Evolutionary conservation across 2,888 invertebrate genomes (phyloP), one percentile per base, ranked within the genome.

Genomic region (Opisthograptis luteolata): DNA sequence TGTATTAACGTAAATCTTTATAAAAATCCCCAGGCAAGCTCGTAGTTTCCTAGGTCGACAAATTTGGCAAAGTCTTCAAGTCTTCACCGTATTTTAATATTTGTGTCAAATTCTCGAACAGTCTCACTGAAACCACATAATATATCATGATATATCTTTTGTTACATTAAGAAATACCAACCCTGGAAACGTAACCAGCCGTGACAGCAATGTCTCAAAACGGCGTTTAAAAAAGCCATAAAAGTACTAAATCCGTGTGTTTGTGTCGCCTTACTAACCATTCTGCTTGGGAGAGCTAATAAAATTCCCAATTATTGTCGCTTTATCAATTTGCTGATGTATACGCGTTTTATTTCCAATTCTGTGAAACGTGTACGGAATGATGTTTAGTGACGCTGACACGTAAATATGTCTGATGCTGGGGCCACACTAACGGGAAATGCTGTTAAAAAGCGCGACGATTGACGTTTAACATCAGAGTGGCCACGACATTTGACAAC

Each of bases 211-310:
- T 61, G 50, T 51, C 52, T 59, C 58, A 59, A 55, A 55, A 56
- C 46, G 31, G 45, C 14, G 50, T 51, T 57, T 58, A 51, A 57
- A 60, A 46, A 13, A 45, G 43, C 52, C 30, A 54, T 61, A 61
- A 64, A 61, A 55, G 43, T 49, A 49, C 60, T 64, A 58, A 65
- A 59, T 55, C 50, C 53, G 56, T 64, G 58, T 60, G 61, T 61
- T 57, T 48, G 42, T 50, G 46, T 39, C 39, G 37, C 34, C 31
- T 32, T 13, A 27, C 17, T 13, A 13, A 22, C 39, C 44, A 50
- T 50, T 40, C 28, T 39, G 44, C 48, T 44, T 44, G 27, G 5
- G 20, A 28, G 12, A 44, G 39, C 39, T 50, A 44, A 50, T 50
- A 50, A 50, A 44, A 40, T 40, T 35, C 34, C 39, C 39, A 35